Evolutionary conservation across 2,797 vertebrate species (phyloP), one percentile per base, ranked within the genome.

Genomic region (Antrozous pallidus): DNA sequence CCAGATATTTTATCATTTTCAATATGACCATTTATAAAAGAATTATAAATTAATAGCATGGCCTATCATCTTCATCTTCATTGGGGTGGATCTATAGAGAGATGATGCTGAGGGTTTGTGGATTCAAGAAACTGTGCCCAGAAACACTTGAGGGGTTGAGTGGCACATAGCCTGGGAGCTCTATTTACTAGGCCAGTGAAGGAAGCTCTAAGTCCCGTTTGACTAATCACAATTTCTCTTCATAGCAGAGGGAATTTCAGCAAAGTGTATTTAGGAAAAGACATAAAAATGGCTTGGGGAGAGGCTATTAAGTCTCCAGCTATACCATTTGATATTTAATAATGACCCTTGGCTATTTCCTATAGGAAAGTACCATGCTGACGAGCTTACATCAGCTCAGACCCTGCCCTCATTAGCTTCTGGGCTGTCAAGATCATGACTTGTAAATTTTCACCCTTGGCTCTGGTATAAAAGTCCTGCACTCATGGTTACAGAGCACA

Each of bases 191-290:
- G 45, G 80, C n/a, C 45, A 56, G 61, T 36, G 13, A 92, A 56
- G 51, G 65, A 84, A 93, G 45, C 40, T 49, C 16, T 65, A 73
- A 58, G 22, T 95, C 80, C 22, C 90, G 71, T 85, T 91, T 92
- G 89, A 75, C 74, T 91, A 91, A 95, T 97, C 93, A 94, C 95
- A 93, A 82, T 94, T 96, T 95, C 61, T 95, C 70, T 94, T 94
- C 65, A 36, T 24, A 93, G 87, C 70, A 90, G 84, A 95, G 45
- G 67, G 74, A 91, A 91, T 90, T 95, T 36, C 65, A 95, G 75
- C 61, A 84, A 94, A 91, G 13, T 58, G 45, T 94, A 86, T 93
- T 94, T 91, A 90, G 89, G 90, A 78, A 95, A 86, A 95, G 86
- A 94, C 91, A 96, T 97, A 96, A 78, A 96, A 96, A 74, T 82